Conservation (phyloP, 2,888 invertebrate genomes). For the Serripes groenlandicus region DNA sequence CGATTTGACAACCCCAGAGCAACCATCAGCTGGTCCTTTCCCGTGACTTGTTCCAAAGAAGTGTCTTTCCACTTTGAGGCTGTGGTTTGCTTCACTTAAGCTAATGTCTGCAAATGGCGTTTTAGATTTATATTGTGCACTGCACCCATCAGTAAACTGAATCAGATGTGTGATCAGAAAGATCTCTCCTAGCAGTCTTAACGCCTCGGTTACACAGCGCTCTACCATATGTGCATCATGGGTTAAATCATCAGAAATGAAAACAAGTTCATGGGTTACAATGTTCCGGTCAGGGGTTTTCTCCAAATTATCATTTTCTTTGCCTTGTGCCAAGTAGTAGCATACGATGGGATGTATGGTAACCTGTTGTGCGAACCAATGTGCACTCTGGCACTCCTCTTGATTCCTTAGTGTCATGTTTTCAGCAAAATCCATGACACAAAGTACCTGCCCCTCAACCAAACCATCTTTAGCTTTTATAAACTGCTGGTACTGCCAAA, state of each 20-base stretch:
- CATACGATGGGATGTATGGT: slow-evolving; percentile 53
- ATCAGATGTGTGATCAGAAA: too few relatives aligned
- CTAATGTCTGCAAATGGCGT: slow-evolving; percentile 15
- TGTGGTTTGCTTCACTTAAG: neutral
- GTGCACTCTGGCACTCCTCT: slow-evolving; percentile 50
- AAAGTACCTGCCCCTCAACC: slow-evolving; percentile 24
- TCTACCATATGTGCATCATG: slow-evolving; percentile 35
- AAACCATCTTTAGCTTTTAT: slow-evolving; percentile 21
- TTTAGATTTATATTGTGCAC: slow-evolving; percentile 40
- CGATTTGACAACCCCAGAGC: slow-evolving; percentile 35
- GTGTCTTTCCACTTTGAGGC: neutral
- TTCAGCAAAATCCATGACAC: slow-evolving; percentile 47
- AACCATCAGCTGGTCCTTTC: slow-evolving; percentile 34
- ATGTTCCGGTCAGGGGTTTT: too few relatives aligned
- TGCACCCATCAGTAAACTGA: slow-evolving; percentile 38
- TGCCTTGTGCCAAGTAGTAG: slow-evolving; percentile 12
- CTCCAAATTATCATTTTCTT: too few relatives aligned
- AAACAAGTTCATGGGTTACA: slow-evolving; percentile 36
- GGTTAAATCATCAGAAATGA: slow-evolving; percentile 30
- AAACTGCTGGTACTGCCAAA: slow-evolving; percentile 35
- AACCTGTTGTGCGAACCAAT: slow-evolving; percentile 37
- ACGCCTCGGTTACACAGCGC: slow-evolving; percentile 18
- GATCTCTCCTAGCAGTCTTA: too few relatives aligned
- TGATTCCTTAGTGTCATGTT: slow-evolving; percentile 31
- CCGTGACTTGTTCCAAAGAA: slow-evolving; percentile 48